Evolutionary conservation across 2,888 invertebrate genomes (phyloP).

Genomic region (Pteria penguin): DNA sequence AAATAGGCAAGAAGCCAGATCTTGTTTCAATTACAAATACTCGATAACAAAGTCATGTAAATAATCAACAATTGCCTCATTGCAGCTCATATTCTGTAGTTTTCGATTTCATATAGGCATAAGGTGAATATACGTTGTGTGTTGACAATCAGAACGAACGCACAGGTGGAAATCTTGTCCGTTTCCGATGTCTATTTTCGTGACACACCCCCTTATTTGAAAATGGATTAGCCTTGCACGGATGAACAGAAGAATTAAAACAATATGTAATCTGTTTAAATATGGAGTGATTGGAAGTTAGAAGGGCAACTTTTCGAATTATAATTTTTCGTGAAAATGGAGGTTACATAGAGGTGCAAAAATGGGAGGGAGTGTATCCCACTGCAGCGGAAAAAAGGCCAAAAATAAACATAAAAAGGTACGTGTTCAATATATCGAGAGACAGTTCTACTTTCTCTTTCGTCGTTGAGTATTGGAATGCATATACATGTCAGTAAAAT

Average conservation of each 20-base stretch:
- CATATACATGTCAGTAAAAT: too few relatives aligned
- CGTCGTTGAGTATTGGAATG: too few relatives aligned
- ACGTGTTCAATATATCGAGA: too few relatives aligned
- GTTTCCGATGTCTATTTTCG: background rate
- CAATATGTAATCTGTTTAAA: too few relatives aligned
- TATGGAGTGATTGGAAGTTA: too few relatives aligned
- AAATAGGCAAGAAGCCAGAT: background rate
- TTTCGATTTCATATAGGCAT: too few relatives aligned
- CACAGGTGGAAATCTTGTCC: background rate
- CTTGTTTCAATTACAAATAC: background rate
- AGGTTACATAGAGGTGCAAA: background rate
- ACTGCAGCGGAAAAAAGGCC: conserved; percentile 5
- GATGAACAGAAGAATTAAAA: too few relatives aligned
- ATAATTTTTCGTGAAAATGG: conserved; percentile 5
- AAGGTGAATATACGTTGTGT: too few relatives aligned
- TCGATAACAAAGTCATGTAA: background rate
- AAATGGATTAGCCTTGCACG: background rate
- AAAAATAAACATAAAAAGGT: conserved; percentile 7
- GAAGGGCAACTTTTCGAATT: conserved; percentile 1
- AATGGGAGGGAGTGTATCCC: conserved; percentile 14
- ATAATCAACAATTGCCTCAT: background rate
- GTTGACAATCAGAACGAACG: too few relatives aligned
- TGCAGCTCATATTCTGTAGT: too few relatives aligned
- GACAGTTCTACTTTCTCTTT: too few relatives aligned
- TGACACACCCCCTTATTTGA: background rate